phyloP scores from a whole-genome alignment of 2,888 invertebrate genomes.

The Colostygia pectinataria region DNA sequence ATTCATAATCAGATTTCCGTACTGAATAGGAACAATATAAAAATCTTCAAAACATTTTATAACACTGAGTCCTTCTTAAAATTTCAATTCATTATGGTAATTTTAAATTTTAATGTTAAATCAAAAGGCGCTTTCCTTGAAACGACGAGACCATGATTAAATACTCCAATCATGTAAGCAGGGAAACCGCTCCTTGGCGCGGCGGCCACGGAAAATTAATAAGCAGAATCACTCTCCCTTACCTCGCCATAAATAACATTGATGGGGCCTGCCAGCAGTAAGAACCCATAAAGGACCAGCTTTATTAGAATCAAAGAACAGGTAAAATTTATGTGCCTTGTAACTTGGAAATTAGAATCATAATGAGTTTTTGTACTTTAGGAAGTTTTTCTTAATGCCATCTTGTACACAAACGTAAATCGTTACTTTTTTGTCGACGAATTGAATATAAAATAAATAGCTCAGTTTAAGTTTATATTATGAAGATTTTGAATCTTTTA shows the following conservation, averaged over 20 bases:
- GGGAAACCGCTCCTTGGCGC: constrained; percentile 64
- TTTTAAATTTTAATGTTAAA: constrained; percentile 40
- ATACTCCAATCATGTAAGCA: constrained; percentile 63
- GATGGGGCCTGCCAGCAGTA: constrained; percentile 68
- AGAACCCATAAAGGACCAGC: constrained; percentile 62
- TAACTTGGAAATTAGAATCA: constrained; percentile 14
- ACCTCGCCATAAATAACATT: constrained; percentile 74
- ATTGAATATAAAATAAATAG: background rate
- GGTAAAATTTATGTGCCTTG: constrained; percentile 46
- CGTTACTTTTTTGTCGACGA: background rate
- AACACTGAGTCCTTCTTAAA: too few relatives aligned
- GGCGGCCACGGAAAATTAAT: constrained; percentile 72
- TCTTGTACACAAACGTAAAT: background rate
- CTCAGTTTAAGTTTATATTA: too few relatives aligned
- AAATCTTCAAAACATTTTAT: too few relatives aligned
- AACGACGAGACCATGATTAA: constrained; percentile 50
- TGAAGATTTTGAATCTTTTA: too few relatives aligned
- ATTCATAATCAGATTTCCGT: too few relatives aligned
- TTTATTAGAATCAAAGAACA: constrained; percentile 68
- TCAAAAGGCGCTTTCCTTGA: constrained; percentile 10
- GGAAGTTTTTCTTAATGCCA: constrained; percentile 6
- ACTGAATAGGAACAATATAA: too few relatives aligned
- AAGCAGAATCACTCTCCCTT: constrained; percentile 75
- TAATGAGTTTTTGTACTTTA: constrained; percentile 18
- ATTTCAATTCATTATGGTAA: background rate